Evolutionary conservation across 2,797 vertebrate species (phyloP).

Genomic region (Heterohyrax brucei): DNA sequence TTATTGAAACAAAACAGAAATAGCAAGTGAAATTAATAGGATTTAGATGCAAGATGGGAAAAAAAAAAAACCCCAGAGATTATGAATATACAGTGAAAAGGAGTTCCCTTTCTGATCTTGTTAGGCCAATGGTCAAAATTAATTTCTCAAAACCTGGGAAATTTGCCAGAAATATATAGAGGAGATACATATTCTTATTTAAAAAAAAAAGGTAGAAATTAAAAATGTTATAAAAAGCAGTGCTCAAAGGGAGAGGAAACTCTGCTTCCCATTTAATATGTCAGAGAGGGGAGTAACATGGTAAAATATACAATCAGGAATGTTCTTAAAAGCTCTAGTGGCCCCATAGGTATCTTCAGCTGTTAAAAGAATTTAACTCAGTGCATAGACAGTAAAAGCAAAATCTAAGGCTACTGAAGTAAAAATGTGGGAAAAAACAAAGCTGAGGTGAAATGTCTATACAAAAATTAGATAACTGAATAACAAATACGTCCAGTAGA

Average conservation of each 20-base stretch:
- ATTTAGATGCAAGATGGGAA: slow-evolving; percentile 78
- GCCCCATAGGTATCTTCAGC: slow-evolving; percentile 5
- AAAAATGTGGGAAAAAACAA: background rate
- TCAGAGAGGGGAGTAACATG: slow-evolving; percentile 23
- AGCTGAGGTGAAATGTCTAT: background rate
- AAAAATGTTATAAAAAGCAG: slow-evolving; percentile 78
- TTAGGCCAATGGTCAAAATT: slow-evolving; percentile 85
- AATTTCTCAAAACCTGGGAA: slow-evolving; percentile 85
- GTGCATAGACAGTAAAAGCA: slow-evolving; percentile 8
- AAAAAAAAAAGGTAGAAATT: slow-evolving; percentile 66
- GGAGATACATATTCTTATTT: slow-evolving; percentile 77
- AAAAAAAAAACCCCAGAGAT: slow-evolving; percentile 73
- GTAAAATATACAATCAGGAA: slow-evolving; percentile 62
- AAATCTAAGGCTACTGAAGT: background rate
- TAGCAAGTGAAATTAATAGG: slow-evolving; percentile 82
- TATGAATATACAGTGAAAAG: slow-evolving; percentile 85
- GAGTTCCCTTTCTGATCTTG: slow-evolving; percentile 75
- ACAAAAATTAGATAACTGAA: background rate
- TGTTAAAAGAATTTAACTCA: slow-evolving; percentile 35
- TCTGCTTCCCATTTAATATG: slow-evolving; percentile 67
- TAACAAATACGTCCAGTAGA: background rate
- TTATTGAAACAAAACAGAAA: slow-evolving; percentile 85
- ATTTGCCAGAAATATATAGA: slow-evolving; percentile 82
- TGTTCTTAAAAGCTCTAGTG: background rate
- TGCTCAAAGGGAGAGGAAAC: slow-evolving; percentile 38